These are phyloP conservation scores for Rutpela maculata DNA, from an alignment of 2,888 invertebrate species.

Conservation along the genomic window DNA sequence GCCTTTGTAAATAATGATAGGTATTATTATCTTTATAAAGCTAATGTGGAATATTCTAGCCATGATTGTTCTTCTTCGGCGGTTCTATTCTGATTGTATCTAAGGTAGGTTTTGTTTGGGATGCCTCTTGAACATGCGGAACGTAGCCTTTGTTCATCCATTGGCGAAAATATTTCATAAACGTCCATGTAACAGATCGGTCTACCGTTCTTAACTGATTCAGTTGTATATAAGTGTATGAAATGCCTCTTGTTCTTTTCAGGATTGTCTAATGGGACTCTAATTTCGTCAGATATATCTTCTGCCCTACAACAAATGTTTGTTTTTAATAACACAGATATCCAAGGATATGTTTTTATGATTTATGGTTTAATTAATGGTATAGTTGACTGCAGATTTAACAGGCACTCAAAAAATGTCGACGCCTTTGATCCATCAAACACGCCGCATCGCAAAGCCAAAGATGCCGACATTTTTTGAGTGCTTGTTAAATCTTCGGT, in stretches of 20 bases:
- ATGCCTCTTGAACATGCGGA: slow-evolving; percentile 55
- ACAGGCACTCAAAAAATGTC: no score
- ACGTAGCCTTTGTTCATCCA: slow-evolving; percentile 57
- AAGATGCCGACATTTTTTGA: no score
- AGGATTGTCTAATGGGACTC: background rate
- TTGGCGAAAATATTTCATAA: slow-evolving; percentile 56
- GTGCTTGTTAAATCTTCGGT: no score
- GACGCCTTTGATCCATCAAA: no score
- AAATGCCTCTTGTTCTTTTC: slow-evolving; percentile 57
- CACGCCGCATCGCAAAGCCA: no score
- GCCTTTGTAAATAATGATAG: background rate
- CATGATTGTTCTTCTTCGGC: slow-evolving; percentile 26
- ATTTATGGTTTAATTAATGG: no score
- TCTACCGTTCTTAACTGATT: slow-evolving; percentile 51
- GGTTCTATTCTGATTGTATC: slow-evolving; percentile 38
- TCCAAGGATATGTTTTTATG: no score
- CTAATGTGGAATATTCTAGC: slow-evolving; percentile 45
- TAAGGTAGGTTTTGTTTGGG: slow-evolving; percentile 50
- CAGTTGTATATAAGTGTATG: slow-evolving; percentile 59
- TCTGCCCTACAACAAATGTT: slow-evolving; percentile 19
- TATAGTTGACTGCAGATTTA: no score
- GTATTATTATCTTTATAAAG: slow-evolving; percentile 8
- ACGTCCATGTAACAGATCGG: slow-evolving; percentile 63
- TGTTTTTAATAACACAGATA: background rate
- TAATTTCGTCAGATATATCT: slow-evolving; percentile 20